A percentile compares a stretch with the other conserved stretches of the same genome.
These are phyloP conservation scores for Hyperoplus lanceolatus DNA, from an alignment of 2,797 vertebrate genomes.

Conservation along the genomic window DNA sequence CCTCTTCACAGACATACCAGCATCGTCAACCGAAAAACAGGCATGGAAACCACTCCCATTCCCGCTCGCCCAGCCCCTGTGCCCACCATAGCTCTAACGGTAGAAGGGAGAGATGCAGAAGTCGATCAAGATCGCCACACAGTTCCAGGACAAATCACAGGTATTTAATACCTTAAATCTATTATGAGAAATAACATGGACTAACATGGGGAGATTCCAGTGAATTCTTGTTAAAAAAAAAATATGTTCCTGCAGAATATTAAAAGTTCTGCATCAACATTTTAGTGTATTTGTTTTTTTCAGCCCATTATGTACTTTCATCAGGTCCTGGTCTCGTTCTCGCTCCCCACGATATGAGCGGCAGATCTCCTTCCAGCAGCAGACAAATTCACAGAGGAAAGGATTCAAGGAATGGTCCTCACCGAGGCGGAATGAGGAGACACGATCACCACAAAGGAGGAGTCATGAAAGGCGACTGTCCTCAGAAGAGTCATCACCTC, in stretches of 20 bases:
- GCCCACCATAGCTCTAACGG: constrained; percentile 78
- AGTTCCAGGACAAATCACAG: constrained; percentile 49
- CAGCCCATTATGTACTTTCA: neutral
- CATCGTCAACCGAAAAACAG: constrained; percentile 11
- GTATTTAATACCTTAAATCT: constrained; percentile 30
- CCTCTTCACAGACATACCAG: constrained; percentile 14
- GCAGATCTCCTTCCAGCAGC: neutral
- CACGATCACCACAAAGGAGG: neutral
- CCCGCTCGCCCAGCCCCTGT: constrained; percentile 81
- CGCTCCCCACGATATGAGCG: constrained; percentile 41
- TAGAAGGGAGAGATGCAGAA: constrained; percentile 12
- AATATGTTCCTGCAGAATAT: neutral
- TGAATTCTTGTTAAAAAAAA: neutral
- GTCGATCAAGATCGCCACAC: constrained; percentile 32
- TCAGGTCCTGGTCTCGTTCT: constrained; percentile 66
- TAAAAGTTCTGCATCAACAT: neutral
- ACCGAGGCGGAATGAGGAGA: constrained; percentile 12
- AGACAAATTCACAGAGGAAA: constrained; percentile 31
- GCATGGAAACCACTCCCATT: constrained; percentile 42
- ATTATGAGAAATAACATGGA: too few species aligned
- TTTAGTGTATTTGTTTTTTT: neutral
- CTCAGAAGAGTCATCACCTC: neutral
- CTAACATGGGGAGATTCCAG: neutral
- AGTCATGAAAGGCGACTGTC: neutral
- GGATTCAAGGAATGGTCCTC: neutral